Conservation (phyloP, 2,888 invertebrate genomes). For the Agriopis aurantiaria region DNA sequence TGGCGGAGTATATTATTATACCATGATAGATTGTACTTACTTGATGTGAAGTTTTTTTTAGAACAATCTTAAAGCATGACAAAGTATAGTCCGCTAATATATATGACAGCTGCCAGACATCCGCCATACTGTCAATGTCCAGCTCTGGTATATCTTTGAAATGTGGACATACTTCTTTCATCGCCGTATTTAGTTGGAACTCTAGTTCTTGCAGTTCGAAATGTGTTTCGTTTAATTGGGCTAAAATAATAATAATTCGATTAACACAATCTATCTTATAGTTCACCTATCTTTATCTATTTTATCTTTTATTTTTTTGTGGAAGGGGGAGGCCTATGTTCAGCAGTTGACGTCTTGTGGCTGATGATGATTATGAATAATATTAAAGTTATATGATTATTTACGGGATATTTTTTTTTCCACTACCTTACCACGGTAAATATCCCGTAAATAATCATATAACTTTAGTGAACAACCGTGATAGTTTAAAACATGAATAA, state of each 20-base stretch:
- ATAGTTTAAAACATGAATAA: too few relatives aligned
- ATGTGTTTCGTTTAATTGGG: slow-evolving; percentile 9
- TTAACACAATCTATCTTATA: not conserved
- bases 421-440: too few relatives aligned
- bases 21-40: slow-evolving; percentile 52
- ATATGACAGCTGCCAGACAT: slow-evolving; percentile 61
- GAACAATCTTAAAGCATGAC: slow-evolving; percentile 60
- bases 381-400: too few relatives aligned
- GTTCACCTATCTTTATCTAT: too few relatives aligned
- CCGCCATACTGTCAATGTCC: slow-evolving; percentile 50
- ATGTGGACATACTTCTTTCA: slow-evolving; percentile 39
- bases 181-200: slow-evolving; percentile 5
- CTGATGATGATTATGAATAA: too few relatives aligned
- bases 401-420: too few relatives aligned
- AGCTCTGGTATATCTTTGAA: slow-evolving; percentile 43
- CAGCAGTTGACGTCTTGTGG: too few relatives aligned
- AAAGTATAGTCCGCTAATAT: slow-evolving; percentile 47
- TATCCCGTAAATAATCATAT: too few relatives aligned
- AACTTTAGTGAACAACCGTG: too few relatives aligned
- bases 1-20: too few relatives aligned
- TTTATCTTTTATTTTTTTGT: too few relatives aligned
- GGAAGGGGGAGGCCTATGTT: too few relatives aligned
- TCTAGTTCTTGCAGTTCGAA: slow-evolving; percentile 14
- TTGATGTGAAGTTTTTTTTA: slow-evolving; percentile 46
- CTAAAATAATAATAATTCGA: not conserved